A percentile compares a stretch with the other conserved stretches of the same genome.
Evolutionary conservation across 2,797 vertebrate species (phyloP).

Genomic region (Sebastes ruberrimus): DNA sequence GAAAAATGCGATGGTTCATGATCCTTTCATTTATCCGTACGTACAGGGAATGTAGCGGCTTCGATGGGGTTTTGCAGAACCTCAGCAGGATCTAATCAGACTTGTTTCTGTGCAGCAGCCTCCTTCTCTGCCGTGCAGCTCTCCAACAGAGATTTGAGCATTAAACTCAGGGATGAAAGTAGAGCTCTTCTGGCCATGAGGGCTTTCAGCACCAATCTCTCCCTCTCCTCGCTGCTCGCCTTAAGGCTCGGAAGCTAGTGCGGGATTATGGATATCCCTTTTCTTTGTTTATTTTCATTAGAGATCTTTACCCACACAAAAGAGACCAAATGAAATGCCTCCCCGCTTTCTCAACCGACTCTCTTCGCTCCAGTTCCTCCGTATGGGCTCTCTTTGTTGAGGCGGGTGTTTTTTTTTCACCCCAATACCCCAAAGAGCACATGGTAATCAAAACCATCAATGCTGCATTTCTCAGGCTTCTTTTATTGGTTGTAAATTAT

Average conservation of each 20-base stretch:
- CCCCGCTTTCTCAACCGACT: constrained; percentile 57
- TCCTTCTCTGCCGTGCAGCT: constrained; percentile 38
- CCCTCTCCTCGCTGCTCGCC: constrained; percentile 24
- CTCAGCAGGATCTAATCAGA: constrained; percentile 74
- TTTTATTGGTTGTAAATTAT: constrained; percentile 83
- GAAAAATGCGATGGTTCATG: constrained; percentile 2
- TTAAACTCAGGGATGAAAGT: constrained; percentile 59
- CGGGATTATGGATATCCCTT: constrained; percentile 65
- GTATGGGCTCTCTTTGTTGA: constrained; percentile 68
- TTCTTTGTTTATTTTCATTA: constrained; percentile 77
- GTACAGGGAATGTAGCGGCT: neutral
- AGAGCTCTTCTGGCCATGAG: constrained; percentile 37
- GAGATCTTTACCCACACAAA: constrained; percentile 72
- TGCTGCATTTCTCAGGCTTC: constrained; percentile 70
- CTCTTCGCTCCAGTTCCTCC: constrained; percentile 63
- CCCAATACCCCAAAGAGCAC: constrained; percentile 73
- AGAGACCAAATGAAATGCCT: constrained; percentile 73
- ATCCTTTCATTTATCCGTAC: constrained; percentile 32
- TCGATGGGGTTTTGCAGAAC: constrained; percentile 27
- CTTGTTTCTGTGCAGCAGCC: constrained; percentile 19
- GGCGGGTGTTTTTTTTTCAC: constrained; percentile 40
- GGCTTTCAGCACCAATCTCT: constrained; percentile 58
- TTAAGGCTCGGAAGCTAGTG: constrained; percentile 62
- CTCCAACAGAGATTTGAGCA: constrained; percentile 55
- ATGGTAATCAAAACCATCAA: constrained; percentile 84